phyloP scores from a whole-genome alignment of 2,888 invertebrate genomes.

The Exocentrus adspersus region DNA sequence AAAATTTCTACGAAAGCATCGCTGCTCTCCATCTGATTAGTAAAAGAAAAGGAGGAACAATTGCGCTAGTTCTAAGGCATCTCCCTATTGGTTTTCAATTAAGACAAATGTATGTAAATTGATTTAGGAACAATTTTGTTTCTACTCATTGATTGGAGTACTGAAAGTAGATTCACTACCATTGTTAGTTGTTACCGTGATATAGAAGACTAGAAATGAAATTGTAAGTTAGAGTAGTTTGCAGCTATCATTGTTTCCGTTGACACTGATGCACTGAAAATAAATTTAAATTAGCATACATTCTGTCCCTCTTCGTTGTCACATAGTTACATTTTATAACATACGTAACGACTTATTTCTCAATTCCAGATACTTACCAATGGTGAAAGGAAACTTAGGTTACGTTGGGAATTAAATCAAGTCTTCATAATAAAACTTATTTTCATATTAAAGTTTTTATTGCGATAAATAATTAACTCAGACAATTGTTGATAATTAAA shows the following conservation, averaged over 20 bases:
- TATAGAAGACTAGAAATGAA: constrained; percentile 19
- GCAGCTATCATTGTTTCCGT: not conserved
- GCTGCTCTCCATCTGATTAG: not conserved
- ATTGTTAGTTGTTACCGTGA: constrained; percentile 28
- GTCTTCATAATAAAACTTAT: no score
- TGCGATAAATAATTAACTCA: no score
- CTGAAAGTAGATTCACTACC: constrained; percentile 31
- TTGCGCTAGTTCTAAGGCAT: constrained; percentile 47
- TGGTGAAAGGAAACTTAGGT: no score
- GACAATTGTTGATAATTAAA: not conserved
- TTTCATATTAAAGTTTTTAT: not conserved
- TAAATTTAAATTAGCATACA: not conserved
- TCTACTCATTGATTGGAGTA: constrained; percentile 44
- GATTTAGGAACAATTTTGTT: constrained; percentile 53
- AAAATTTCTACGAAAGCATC: constrained; percentile 4
- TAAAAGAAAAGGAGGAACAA: constrained; percentile 35
- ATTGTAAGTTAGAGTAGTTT: constrained; percentile 17
- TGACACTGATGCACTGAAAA: not conserved
- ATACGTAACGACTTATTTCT: no score
- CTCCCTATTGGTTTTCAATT: constrained; percentile 51
- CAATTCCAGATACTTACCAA: no score
- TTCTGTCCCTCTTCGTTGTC: not conserved
- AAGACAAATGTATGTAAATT: constrained; percentile 53
- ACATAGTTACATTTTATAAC: not conserved
- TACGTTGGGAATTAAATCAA: no score